Percentiles rank a stretch among this genome's conserved stretches.
These are phyloP conservation scores for Drosophila eugracilis DNA, from an alignment of 1,140 invertebrate genomes.

Conservation along the genomic window DNA sequence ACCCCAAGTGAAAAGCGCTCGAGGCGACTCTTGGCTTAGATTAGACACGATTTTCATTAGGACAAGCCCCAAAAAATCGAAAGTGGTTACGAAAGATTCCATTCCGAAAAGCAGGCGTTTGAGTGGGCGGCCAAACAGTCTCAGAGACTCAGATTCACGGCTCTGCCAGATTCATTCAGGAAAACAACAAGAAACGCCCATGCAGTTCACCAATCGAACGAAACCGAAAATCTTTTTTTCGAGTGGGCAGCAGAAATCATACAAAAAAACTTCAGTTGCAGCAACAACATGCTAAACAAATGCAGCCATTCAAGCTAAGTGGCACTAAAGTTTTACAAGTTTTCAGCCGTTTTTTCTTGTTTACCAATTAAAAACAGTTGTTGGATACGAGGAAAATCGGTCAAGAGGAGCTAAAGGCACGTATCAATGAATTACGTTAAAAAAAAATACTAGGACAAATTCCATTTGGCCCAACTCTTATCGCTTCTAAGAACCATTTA, in stretches of 20 bases:
- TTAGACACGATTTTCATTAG: constrained; percentile 54
- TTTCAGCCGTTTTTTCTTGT: constrained; percentile 18
- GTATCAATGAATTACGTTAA: neutral
- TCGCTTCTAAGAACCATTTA: too few species aligned
- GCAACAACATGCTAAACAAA: constrained; percentile 50
- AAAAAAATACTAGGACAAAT: too few species aligned
- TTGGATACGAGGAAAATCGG: neutral
- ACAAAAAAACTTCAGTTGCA: constrained; percentile 30
- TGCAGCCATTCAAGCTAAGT: constrained; percentile 53
- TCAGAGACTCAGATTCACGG: constrained; percentile 38
- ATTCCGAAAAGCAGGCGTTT: constrained; percentile 34
- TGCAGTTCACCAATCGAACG: constrained; percentile 48
- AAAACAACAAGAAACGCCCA: constrained; percentile 54
- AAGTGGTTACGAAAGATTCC: constrained; percentile 47
- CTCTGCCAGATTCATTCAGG: constrained; percentile 67
- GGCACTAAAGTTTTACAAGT: constrained; percentile 26
- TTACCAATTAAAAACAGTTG: constrained; percentile 9
- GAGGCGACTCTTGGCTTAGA: constrained; percentile 26
- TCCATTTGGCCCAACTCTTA: too few species aligned
- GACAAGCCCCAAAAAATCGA: constrained; percentile 32
- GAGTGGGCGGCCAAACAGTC: constrained; percentile 19
- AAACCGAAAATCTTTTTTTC: constrained; percentile 62
- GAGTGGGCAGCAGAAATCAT: constrained; percentile 58
- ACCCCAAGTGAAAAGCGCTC: constrained; percentile 5
- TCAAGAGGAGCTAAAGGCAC: neutral